Evolutionary conservation across 2,113 vertebrate genomes (phyloP).

Genomic region (Puffinus mauretanicus): DNA sequence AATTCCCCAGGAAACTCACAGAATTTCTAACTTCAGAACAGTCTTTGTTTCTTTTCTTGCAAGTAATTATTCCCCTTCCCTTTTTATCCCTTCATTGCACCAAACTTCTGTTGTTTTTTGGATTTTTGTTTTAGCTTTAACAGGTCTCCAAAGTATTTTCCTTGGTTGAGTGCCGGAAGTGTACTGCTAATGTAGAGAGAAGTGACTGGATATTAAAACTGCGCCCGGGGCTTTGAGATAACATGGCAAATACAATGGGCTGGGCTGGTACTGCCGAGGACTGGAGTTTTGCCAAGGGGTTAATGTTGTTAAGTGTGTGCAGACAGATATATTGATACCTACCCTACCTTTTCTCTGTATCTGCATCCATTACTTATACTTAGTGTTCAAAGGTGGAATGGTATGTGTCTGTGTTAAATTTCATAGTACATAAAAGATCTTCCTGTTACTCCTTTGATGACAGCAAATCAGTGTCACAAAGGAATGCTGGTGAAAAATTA

Average conservation of each 20-base stretch:
- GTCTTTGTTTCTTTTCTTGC: background rate
- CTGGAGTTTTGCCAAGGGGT: conserved; percentile 5
- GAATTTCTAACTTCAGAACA: background rate
- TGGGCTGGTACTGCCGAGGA: background rate
- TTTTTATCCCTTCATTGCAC: background rate
- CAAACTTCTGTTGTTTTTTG: background rate
- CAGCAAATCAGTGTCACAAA: background rate
- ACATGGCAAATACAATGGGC: background rate
- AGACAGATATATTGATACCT: background rate
- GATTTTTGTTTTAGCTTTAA: background rate
- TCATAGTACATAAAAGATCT: background rate
- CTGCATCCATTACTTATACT: background rate
- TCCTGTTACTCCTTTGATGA: background rate
- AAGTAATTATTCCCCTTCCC: background rate
- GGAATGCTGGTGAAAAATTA: background rate
- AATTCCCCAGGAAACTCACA: background rate
- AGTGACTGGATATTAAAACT: background rate
- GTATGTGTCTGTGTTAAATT: background rate
- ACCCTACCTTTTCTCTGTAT: background rate
- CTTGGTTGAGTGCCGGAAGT: background rate
- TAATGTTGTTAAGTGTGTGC: background rate
- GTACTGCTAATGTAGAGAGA: background rate
- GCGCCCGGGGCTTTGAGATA: background rate
- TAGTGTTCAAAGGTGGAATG: background rate
- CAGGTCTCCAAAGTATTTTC: background rate